These are phyloP conservation scores for Hafferia zeledoni DNA, from an alignment of 2,797 vertebrate genomes.

Conservation along the genomic window DNA sequence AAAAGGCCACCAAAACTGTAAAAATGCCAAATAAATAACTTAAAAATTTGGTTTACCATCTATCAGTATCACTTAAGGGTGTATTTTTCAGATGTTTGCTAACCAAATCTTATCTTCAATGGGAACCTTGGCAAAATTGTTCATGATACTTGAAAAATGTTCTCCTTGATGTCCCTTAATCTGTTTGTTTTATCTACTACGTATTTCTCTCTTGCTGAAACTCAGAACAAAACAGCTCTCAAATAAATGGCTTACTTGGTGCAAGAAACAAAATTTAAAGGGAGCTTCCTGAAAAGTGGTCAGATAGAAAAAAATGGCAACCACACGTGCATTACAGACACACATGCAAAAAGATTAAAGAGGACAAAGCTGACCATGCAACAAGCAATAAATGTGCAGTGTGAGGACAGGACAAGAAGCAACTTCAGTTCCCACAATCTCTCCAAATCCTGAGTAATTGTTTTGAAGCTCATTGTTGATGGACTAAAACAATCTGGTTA, in stretches of 20 bases:
- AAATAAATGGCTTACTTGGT: background rate
- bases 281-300: background rate
- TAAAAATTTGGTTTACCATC: background rate
- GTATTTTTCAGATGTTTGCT: background rate
- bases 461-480: background rate
- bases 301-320: background rate
- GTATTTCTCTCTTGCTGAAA: background rate
- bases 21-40: background rate
- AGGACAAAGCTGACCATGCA: background rate
- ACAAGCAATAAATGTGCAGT: background rate
- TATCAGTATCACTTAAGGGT: background rate
- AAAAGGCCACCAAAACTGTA: background rate
- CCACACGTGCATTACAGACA: background rate
- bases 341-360: background rate
- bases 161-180: background rate
- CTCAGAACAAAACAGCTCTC: background rate
- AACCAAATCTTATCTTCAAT: background rate
- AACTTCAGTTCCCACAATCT: background rate
- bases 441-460: background rate
- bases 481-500: rapidly evolving
- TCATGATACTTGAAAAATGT: background rate
- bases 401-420: background rate
- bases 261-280: background rate
- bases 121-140: background rate
- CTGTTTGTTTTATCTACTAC: background rate